Evolutionary conservation across 2,797 vertebrate species (phyloP).

Genomic region (Kryptopterus vitreolus): DNA sequence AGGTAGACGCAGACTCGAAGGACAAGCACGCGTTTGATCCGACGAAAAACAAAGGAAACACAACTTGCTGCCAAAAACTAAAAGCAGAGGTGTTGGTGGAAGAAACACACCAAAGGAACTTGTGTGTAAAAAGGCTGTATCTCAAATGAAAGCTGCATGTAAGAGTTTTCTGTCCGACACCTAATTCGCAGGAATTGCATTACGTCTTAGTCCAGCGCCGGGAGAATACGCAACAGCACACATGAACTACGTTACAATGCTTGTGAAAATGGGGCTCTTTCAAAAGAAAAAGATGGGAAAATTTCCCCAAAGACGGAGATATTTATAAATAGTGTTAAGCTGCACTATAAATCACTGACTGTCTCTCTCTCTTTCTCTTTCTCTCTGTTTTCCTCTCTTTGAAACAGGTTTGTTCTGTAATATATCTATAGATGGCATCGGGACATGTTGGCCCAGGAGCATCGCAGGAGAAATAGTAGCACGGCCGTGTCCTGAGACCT

Average conservation of each 20-base stretch:
- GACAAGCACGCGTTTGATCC: slow-evolving; percentile 21
- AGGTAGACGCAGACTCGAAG: not conserved
- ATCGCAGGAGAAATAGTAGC: slow-evolving; percentile 81
- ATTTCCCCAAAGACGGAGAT: not conserved
- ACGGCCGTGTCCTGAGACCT: slow-evolving; percentile 84
- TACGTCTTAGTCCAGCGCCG: not conserved
- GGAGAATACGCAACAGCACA: not conserved
- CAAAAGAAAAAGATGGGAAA: slow-evolving; percentile 3
- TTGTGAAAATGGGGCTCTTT: slow-evolving; percentile 4
- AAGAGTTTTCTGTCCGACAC: not conserved
- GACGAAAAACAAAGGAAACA: not conserved
- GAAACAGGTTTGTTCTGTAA: slow-evolving; percentile 81
- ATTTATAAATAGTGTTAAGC: slow-evolving; percentile 24
- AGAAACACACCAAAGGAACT: not conserved
- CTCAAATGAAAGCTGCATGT: not conserved
- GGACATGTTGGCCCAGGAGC: slow-evolving; percentile 90
- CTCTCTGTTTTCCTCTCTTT: not conserved
- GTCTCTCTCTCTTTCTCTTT: not conserved
- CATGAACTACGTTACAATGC: not conserved
- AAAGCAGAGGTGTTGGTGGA: not conserved
- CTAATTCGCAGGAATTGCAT: slow-evolving; percentile 1
- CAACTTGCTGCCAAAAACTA: not conserved
- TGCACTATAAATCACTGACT: slow-evolving; percentile 1
- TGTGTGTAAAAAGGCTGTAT: not conserved
- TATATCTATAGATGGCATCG: slow-evolving; percentile 85